These are phyloP conservation scores for Hermetia illucens DNA, from an alignment of 1,140 invertebrate genomes.

Conservation along the genomic window DNA sequence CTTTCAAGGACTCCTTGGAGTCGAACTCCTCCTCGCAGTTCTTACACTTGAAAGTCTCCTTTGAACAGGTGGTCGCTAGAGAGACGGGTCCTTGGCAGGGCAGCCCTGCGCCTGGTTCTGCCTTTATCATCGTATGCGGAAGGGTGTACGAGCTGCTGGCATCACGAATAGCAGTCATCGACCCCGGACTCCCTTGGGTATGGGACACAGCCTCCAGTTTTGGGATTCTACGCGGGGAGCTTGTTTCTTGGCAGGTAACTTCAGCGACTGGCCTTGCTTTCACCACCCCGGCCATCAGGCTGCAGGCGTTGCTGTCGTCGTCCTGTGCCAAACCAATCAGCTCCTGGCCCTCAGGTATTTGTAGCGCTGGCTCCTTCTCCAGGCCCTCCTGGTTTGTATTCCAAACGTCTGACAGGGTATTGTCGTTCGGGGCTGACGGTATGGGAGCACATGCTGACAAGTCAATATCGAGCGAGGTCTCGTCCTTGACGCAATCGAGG, in stretches of 20 bases:
- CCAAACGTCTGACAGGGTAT: conserved; percentile 28
- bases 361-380: conserved; percentile 25
- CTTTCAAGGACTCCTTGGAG: conserved; percentile 18
- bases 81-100: conserved; percentile 6
- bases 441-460: conserved; percentile 27
- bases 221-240: background rate
- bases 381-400: no score
- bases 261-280: conserved; percentile 14
- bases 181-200: background rate
- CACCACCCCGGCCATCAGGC: conserved; percentile 7
- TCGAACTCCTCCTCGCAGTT: conserved; percentile 25
- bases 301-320: background rate
- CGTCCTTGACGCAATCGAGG: conserved; percentile 27
- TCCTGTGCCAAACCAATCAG: conserved; percentile 9
- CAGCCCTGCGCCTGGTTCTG: conserved; percentile 1
- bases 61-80: conserved; percentile 4
- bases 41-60: conserved; percentile 15
- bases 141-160: background rate
- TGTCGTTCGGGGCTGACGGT: conserved; percentile 16
- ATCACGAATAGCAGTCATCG: background rate
- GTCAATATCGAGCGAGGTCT: conserved; percentile 28
- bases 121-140: background rate
- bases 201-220: background rate
- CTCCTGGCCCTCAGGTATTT: conserved; percentile 16
- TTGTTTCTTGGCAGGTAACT: conserved; percentile 10